Base-by-base conservation (phyloP, 2,797 vertebrate genomes). In the Brachymystax lenok region DNA sequence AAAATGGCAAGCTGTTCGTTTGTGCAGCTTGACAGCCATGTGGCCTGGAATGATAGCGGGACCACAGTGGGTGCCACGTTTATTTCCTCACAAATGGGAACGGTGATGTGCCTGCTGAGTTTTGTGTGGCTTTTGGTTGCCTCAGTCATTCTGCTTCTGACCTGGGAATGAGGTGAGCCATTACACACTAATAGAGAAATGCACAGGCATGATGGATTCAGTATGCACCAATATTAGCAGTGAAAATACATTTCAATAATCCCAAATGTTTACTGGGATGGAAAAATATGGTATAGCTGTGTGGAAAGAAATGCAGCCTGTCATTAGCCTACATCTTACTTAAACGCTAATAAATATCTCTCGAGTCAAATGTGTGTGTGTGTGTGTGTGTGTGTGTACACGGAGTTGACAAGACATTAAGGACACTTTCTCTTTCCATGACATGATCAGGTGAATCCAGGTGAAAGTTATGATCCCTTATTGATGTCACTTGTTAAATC, bases 161-260 rank as follows among this genome's bases (percentile, higher is more conserved):
- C 14, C 35, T 21, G 70, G 51, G 51, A 72, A 19, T 33, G 52
- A 54, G 51, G 51, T 12, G 27, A 59, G 12, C 27, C 51, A 56
- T 72, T 72, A 54, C 24, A 5, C 3, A 28, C 51, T 72, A 59
- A n/a, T 56, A 72, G 71, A 72, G 51, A 28, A 69, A 72, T 33
- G 28, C 28, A 0, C 51, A 21, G 51, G 51, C 27, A 10, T 56
- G 71, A 56, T 56, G 71, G 27, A 30, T 33, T 52, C 71, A 10
- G 51, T 19, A 16, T 54, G 71, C 68, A 21, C 6, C 27, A 30
- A 59, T 28, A 54, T 33, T 56, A 30, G 27, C 52, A 30, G 50
- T 72, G 71, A 72, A 56, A 54, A 28, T 30, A 72, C 52, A 72
- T 30, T 51, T 1, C 2, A 52, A 33, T 52, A 14, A 56, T 72